Percentiles rank a stretch among this genome's conserved stretches.
These are phyloP conservation scores for Oophaga pumilio DNA, from an alignment of 2,113 vertebrate species.

Conservation along the genomic window DNA sequence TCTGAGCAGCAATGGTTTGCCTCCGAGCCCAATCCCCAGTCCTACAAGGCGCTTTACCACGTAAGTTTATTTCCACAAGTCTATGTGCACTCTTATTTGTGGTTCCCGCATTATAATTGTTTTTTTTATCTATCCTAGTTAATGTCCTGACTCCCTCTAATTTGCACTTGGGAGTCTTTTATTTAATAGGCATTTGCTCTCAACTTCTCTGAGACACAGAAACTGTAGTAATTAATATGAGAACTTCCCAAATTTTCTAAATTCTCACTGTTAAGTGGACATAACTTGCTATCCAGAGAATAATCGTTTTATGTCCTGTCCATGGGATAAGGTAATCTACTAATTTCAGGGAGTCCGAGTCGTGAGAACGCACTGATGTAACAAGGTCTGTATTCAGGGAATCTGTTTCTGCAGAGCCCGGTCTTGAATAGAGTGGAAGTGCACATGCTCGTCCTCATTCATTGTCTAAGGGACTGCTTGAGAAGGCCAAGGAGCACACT, in stretches of 20 bases:
- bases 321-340: too few relatives aligned
- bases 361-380: too few relatives aligned
- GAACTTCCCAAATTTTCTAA: not conserved
- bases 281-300: too few relatives aligned
- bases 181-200: not conserved
- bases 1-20: slow-evolving; percentile 90
- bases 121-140: not conserved
- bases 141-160: not conserved
- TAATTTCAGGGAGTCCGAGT: too few relatives aligned
- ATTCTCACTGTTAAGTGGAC: not conserved
- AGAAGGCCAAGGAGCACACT: too few relatives aligned
- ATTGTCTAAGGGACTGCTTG: too few relatives aligned
- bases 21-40: slow-evolving; percentile 87
- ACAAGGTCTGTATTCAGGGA: too few relatives aligned
- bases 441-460: too few relatives aligned
- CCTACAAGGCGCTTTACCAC: slow-evolving; percentile 87
- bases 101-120: not conserved
- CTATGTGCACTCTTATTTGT: not conserved
- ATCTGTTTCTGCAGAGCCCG: too few relatives aligned
- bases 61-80: slow-evolving; percentile 64
- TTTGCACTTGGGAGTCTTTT: not conserved
- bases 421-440: too few relatives aligned
- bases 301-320: too few relatives aligned
- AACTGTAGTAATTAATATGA: not conserved
- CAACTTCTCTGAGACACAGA: not conserved